Evolutionary conservation across 1,140 invertebrate species (phyloP).

Genomic region (Drosophila ogumai): DNA sequence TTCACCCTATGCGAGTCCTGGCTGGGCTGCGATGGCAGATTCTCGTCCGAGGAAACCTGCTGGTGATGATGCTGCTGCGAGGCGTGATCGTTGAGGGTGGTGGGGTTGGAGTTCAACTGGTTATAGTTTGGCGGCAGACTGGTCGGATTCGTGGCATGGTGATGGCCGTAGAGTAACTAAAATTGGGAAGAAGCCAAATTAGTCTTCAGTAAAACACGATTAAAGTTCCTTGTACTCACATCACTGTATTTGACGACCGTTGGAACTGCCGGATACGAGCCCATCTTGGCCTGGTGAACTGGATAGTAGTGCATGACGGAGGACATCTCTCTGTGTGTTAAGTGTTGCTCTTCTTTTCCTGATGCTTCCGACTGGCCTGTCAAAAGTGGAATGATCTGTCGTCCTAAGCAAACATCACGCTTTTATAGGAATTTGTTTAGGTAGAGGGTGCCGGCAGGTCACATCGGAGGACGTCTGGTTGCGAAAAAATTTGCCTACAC

Average conservation of each 20-base stretch:
- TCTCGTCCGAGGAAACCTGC: conserved; percentile 72
- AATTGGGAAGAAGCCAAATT: neutral
- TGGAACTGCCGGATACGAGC: conserved; percentile 31
- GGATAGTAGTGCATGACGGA: conserved; percentile 83
- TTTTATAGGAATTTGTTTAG: conserved; percentile 62
- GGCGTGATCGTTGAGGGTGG: conserved; percentile 29
- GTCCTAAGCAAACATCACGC: conserved; percentile 21
- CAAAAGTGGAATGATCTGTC: conserved; percentile 55
- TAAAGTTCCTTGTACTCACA: conserved; percentile 30
- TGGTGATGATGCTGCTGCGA: conserved; percentile 43
- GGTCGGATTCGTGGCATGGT: conserved; percentile 26
- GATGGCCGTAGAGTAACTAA: conserved; percentile 56
- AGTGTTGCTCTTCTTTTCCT: conserved; percentile 1
- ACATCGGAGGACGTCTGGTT: conserved; percentile 30
- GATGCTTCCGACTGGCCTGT: conserved; percentile 37
- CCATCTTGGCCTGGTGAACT: conserved; percentile 68
- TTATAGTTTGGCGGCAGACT: conserved; percentile 13
- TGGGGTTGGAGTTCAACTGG: conserved; percentile 32
- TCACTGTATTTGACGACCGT: conserved; percentile 64
- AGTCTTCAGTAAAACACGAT: neutral
- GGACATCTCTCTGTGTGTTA: conserved; percentile 55
- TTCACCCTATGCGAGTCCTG: conserved; percentile 62
- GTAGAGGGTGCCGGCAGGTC: conserved; percentile 39
- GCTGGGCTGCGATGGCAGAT: conserved; percentile 50
- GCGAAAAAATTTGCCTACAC: conserved; percentile 76